Base-by-base conservation (phyloP, 2,888 invertebrate genomes). In the Pimpla rufipes region DNA sequence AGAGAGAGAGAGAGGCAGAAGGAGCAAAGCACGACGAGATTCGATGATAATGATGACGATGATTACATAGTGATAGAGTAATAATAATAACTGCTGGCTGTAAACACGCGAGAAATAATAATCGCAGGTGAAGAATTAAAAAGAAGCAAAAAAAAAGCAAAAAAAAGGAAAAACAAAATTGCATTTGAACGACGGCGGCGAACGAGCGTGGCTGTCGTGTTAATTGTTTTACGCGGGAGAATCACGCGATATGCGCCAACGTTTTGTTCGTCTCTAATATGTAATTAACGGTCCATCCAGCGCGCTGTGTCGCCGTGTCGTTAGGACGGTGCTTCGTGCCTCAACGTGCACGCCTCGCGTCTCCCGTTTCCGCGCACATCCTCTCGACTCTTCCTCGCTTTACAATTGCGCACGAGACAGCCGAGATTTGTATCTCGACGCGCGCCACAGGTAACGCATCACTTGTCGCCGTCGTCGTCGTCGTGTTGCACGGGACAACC, bases 81-180 rank as follows among this genome's bases (percentile, higher is more conserved):
- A 66, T 75, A 67, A 66, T 75, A 55, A 76, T 76, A 47, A 76
- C 35, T 37, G 18, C 45, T 29, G 18, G 37, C 10, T 42, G 42
- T 21, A 42, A 55, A 47, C 59, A 55, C 42, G 52, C 66, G 45
- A 76, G 55, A 76, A 67, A 42, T 66, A 37, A 76, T 57, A 55
- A 76, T 67, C 57, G 40, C 13, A 3, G 16, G 29, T 37, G 37
- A 37, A 52, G 18, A 62, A 18, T 18, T n/a, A 37, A n/a, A 59
- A 37, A 13, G 11, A 59, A n/a, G n/a, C 16, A 37, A 59, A 62
- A 18, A 40, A 2, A 42, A 10, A 37, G 8, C 47, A 23, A 67
- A 47, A 59, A 42, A 57, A 42, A 57, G 11, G 10, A 50, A 37
- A 2, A 42, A 42, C 4, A 55, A 52, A 55, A 42, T 55, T 67